Percentiles rank a stretch among this genome's conserved stretches.
phyloP scores from a whole-genome alignment of 2,888 invertebrate genomes.

The Hylaea fasciaria region DNA sequence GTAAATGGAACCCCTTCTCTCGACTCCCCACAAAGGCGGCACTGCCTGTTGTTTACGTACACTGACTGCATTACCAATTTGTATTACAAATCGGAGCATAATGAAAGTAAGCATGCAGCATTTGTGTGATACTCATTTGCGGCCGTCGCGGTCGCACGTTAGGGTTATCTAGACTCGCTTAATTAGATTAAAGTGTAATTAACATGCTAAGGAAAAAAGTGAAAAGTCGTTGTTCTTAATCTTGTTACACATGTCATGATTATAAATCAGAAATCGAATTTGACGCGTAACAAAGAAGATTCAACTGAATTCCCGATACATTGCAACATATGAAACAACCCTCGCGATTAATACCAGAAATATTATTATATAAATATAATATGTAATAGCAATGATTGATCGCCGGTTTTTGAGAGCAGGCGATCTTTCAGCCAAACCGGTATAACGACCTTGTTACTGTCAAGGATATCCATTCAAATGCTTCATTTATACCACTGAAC shows the following conservation, averaged over 20 bases:
- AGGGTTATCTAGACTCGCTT: conserved; percentile 7
- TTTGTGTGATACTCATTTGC: conserved; percentile 28
- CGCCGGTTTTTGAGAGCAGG: conserved; percentile 12
- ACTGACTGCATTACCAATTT: not conserved
- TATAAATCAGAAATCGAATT: not conserved
- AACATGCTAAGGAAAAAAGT: not conserved
- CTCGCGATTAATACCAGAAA: not conserved
- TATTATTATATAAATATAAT: no score
- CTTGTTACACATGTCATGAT: not conserved
- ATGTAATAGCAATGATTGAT: conserved; percentile 17
- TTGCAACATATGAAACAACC: conserved; percentile 9
- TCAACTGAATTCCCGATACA: not conserved
- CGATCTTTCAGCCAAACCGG: conserved; percentile 43
- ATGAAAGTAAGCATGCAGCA: conserved; percentile 13
- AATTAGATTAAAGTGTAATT: not conserved
- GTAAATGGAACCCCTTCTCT: not conserved
- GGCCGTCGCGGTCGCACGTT: conserved; percentile 12
- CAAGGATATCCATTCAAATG: conserved; percentile 74
- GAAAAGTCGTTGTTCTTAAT: not conserved
- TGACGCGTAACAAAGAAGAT: not conserved
- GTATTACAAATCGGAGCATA: conserved; percentile 4
- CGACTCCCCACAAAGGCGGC: not conserved
- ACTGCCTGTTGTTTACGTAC: conserved; percentile 2
- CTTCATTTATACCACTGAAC: conserved; percentile 63
- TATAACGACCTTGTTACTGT: conserved; percentile 73